These are phyloP conservation scores for Anser cygnoides DNA, from an alignment of 2,113 vertebrate species.

Conservation along the genomic window DNA sequence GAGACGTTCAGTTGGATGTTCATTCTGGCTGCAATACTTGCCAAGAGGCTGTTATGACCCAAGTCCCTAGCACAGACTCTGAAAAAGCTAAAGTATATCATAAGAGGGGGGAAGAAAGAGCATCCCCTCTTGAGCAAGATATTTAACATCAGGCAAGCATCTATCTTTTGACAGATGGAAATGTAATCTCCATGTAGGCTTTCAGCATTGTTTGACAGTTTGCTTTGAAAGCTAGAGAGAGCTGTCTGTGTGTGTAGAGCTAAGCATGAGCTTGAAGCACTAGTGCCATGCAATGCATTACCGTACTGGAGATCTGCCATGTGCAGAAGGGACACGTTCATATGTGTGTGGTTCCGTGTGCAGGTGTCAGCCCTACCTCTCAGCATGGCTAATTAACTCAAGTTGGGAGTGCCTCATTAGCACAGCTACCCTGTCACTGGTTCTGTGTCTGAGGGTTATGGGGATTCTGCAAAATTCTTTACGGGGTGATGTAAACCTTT, in stretches of 20 bases:
- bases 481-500: neutral
- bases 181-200: neutral
- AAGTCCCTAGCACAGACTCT: neutral
- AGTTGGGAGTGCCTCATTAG: neutral
- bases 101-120: neutral
- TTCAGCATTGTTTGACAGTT: neutral
- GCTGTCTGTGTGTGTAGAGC: neutral
- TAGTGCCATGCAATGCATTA: neutral
- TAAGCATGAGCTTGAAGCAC: neutral
- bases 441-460: neutral
- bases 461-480: neutral
- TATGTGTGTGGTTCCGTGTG: neutral
- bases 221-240: neutral
- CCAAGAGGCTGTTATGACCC: neutral
- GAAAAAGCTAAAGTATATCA: neutral
- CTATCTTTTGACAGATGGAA: neutral
- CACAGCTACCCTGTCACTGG: rapidly evolving
- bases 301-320: rapidly evolving
- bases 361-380: neutral
- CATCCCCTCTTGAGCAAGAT: neutral
- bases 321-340: rapidly evolving
- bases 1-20: neutral
- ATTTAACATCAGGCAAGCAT: neutral
- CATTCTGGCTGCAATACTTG: neutral
- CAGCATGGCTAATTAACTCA: neutral